These are phyloP conservation scores for Sebastes aleutianus DNA, from an alignment of 2,797 vertebrate genomes.

Conservation along the genomic window DNA sequence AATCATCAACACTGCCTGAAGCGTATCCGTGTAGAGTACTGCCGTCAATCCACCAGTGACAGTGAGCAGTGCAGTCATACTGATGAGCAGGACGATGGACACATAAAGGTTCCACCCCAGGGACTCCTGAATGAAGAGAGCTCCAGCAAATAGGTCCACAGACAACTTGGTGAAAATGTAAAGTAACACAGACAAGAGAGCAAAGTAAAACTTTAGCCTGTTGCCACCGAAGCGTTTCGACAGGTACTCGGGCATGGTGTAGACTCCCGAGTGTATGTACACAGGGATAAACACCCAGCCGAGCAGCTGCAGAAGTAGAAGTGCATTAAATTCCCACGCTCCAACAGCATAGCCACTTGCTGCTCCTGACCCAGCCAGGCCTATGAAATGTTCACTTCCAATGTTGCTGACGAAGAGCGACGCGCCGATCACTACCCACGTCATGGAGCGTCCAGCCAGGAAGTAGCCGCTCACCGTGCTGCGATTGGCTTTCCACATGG, in stretches of 20 bases:
- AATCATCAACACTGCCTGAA: constrained; percentile 98
- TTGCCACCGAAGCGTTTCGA: constrained; percentile 95
- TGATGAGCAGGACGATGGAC: constrained; percentile 93
- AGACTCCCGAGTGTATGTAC: constrained; percentile 96
- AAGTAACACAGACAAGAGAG: constrained; percentile 91
- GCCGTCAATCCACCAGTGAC: constrained; percentile 95
- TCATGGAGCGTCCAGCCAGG: constrained; percentile 97
- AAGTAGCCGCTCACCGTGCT: constrained; percentile 98
- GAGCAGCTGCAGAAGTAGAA: constrained; percentile 96
- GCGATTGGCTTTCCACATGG: constrained; percentile 97
- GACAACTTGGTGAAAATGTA: constrained; percentile 99
- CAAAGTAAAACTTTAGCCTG: constrained; percentile 96
- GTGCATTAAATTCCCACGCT: constrained; percentile 98
- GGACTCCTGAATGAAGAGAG: constrained; percentile 98
- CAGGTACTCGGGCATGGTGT: constrained; percentile 99
- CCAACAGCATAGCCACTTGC: constrained; percentile 97
- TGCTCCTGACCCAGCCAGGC: constrained; percentile 97
- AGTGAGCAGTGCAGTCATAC: constrained; percentile 95
- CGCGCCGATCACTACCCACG: constrained; percentile 93
- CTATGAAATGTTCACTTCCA: constrained; percentile 99
- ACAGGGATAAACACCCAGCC: constrained; percentile 99
- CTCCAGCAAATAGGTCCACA: constrained; percentile 97
- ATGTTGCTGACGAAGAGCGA: constrained; percentile 99
- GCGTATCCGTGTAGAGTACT: constrained; percentile 97
- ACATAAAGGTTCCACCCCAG: constrained; percentile 98